Evolutionary conservation across 2,113 vertebrate species (phyloP).

Genomic region (Euleptes europaea): DNA sequence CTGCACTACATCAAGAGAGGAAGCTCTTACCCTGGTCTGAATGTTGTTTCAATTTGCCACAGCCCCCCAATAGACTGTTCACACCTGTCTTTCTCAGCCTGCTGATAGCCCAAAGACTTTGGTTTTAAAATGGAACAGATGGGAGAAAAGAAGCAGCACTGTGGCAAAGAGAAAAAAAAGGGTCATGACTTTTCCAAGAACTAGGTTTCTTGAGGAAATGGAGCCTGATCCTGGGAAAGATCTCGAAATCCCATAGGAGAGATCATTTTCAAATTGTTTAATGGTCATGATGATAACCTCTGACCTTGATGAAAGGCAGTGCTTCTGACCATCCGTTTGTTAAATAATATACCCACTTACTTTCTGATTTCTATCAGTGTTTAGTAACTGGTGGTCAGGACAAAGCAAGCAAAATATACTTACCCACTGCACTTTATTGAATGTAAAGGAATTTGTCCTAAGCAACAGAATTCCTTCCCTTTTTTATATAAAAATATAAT

Average conservation of each 20-base stretch:
- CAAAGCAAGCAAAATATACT: constrained; percentile 54
- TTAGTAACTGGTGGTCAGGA: constrained; percentile 69
- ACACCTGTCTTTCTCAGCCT: background rate
- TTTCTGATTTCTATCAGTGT: constrained; percentile 60
- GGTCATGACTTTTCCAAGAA: background rate
- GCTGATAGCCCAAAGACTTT: too few species aligned
- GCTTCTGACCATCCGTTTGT: constrained; percentile 69
- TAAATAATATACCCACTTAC: constrained; percentile 69
- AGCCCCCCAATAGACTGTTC: background rate
- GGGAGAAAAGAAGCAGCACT: background rate
- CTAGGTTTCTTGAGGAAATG: background rate
- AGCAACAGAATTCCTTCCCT: constrained; percentile 54
- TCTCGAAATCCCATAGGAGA: constrained; percentile 18
- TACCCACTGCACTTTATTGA: constrained; percentile 44
- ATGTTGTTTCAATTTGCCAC: background rate
- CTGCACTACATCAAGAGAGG: too few species aligned
- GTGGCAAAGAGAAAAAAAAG: background rate
- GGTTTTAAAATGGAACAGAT: background rate
- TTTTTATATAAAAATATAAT: constrained; percentile 32
- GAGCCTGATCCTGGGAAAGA: background rate
- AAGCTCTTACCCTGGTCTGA: too few species aligned
- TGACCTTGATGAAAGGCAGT: constrained; percentile 60
- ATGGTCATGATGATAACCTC: constrained; percentile 70
- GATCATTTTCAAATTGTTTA: constrained; percentile 61
- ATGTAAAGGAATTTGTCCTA: constrained; percentile 58